A percentile compares a stretch with the other conserved stretches of the same genome.
Evolutionary conservation across 2,113 vertebrate genomes (phyloP).

Genomic region (Grantiella picta): DNA sequence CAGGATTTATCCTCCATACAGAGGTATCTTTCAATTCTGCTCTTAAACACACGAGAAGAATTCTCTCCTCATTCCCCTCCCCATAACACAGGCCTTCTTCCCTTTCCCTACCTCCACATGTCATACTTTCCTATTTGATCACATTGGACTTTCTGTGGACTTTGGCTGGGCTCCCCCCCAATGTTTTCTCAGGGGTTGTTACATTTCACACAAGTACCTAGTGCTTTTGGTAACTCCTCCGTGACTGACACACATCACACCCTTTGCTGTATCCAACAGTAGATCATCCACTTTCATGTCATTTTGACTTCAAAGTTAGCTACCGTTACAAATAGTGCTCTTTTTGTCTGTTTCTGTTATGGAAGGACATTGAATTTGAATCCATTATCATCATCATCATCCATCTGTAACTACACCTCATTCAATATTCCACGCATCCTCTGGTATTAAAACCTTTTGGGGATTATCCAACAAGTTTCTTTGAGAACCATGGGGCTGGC

Average conservation of each 20-base stretch:
- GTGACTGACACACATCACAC: not conserved
- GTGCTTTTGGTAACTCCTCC: not conserved
- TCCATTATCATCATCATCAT: not conserved
- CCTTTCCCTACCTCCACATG: not conserved
- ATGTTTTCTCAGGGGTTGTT: not conserved
- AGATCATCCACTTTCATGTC: not conserved
- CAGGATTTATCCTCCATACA: not conserved
- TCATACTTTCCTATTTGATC: not conserved
- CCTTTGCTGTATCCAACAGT: not conserved
- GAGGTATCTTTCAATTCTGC: not conserved
- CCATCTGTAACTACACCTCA: not conserved
- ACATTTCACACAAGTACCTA: not conserved
- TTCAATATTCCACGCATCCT: not conserved
- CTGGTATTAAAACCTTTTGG: not conserved
- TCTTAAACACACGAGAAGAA: rapidly evolving
- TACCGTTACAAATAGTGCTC: not conserved
- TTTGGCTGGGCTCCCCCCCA: not conserved
- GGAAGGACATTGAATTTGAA: not conserved
- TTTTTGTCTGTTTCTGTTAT: not conserved
- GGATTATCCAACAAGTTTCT: not conserved
- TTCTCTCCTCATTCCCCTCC: not conserved
- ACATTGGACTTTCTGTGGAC: not conserved
- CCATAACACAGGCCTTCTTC: not conserved
- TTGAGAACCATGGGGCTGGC: not conserved
- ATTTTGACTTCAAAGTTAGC: not conserved